phyloP scores from a whole-genome alignment of 2,113 vertebrate genomes.

The Corythornis vintsioides region DNA sequence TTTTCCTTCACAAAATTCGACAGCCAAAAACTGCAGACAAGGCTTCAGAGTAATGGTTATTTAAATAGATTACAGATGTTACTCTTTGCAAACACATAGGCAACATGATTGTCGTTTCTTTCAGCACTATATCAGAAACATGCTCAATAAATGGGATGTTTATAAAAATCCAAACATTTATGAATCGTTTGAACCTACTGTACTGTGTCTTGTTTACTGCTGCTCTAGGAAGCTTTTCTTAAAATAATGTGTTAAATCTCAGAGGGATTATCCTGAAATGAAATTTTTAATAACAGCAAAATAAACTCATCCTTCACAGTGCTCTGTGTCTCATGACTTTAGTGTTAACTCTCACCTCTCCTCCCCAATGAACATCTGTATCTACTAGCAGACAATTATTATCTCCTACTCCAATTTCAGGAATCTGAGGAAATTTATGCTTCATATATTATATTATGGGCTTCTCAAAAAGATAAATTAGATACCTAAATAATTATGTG shows the following conservation, averaged over 20 bases:
- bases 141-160: conserved; percentile 42
- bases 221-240: conserved; percentile 49
- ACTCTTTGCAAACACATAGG: conserved; percentile 17
- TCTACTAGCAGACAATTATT: neutral
- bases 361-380: neutral
- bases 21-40: conserved; percentile 23
- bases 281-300: conserved; percentile 65
- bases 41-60: conserved; percentile 27
- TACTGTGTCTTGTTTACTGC: conserved; percentile 55
- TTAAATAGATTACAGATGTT: conserved; percentile 48
- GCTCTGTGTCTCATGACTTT: conserved; percentile 25
- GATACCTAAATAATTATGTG: neutral
- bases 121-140: conserved; percentile 23
- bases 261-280: conserved; percentile 58
- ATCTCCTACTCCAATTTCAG: neutral
- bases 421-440: neutral
- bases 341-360: conserved; percentile 34
- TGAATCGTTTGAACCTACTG: conserved; percentile 22
- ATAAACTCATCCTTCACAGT: conserved; percentile 58
- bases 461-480: neutral
- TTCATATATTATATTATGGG: neutral
- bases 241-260: conserved; percentile 58
- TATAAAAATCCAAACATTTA: conserved; percentile 50
- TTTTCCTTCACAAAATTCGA: conserved; percentile 18
- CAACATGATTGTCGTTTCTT: conserved; percentile 27